A percentile compares a stretch with the other conserved stretches of the same genome.
Conservation (phyloP, 2,888 invertebrate species). For the Blastobasis adustella region DNA sequence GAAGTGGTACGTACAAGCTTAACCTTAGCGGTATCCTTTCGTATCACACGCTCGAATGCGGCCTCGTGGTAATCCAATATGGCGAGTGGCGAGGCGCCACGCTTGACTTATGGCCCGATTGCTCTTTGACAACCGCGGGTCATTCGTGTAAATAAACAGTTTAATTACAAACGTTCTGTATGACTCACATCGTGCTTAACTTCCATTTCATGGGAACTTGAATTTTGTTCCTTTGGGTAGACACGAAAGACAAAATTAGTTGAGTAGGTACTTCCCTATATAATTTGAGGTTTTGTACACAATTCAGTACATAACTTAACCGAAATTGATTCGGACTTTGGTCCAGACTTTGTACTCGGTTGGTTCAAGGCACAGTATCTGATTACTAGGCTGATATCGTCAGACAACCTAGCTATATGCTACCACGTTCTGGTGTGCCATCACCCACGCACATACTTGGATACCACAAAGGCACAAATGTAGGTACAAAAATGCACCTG, state of each 20-base stretch:
- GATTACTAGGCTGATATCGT: too few relatives aligned
- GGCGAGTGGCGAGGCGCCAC: conserved; percentile 38
- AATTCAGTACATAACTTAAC: background rate
- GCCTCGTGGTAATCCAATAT: conserved; percentile 65
- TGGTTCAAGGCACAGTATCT: too few relatives aligned
- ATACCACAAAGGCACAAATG: too few relatives aligned
- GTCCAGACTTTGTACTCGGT: background rate
- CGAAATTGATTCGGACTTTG: background rate
- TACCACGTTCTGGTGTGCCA: background rate
- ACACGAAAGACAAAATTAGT: background rate
- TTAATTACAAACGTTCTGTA: background rate
- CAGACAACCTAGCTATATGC: too few relatives aligned
- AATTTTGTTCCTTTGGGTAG: background rate
- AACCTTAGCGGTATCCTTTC: conserved; percentile 60
- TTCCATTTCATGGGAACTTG: background rate
- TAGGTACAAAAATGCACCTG: background rate
- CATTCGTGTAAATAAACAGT: conserved; percentile 6
- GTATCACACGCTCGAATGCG: conserved; percentile 52
- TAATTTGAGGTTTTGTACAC: too few relatives aligned
- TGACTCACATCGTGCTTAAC: background rate
- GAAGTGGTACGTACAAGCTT: conserved; percentile 18
- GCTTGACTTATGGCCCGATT: conserved; percentile 49
- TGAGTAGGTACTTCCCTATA: too few relatives aligned
- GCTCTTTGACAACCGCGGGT: conserved; percentile 32
- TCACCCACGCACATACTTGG: background rate